Percentiles rank a stretch among this genome's conserved stretches.
These are phyloP conservation scores for Cheirogaleus medius DNA, from an alignment of 2,113 vertebrate genomes.

Conservation along the genomic window DNA sequence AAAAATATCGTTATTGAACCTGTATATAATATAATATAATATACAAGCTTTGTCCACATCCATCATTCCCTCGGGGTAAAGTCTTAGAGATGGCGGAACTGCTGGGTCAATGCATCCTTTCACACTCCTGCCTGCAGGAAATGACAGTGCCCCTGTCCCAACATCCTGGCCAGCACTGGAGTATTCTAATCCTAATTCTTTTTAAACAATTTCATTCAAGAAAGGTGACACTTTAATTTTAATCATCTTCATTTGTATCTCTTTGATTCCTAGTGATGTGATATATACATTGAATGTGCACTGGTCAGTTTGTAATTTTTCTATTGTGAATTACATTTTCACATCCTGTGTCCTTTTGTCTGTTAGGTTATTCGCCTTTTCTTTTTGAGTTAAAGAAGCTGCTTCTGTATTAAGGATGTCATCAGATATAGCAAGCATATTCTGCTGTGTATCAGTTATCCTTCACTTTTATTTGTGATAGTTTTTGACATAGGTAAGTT, in stretches of 20 bases:
- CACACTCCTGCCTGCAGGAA: background rate
- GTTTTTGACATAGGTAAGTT: background rate
- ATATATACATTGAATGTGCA: background rate
- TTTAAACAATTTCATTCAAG: background rate
- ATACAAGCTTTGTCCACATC: background rate
- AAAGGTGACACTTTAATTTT: background rate
- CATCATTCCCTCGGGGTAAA: background rate
- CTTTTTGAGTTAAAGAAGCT: background rate
- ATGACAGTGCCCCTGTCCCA: too few relatives aligned
- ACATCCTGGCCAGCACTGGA: background rate
- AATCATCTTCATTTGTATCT: slow-evolving; percentile 39
- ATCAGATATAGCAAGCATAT: background rate
- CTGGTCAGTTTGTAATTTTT: background rate
- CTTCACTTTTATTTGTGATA: background rate
- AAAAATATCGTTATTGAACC: background rate
- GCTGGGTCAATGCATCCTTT: background rate
- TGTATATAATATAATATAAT: background rate
- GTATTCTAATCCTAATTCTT: background rate
- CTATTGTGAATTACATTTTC: background rate
- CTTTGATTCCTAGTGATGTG: background rate
- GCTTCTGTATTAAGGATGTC: background rate
- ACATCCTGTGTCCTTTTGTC: background rate
- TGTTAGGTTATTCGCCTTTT: background rate
- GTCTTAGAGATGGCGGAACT: background rate
- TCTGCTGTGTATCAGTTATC: background rate